phyloP scores from a whole-genome alignment of 1,140 invertebrate species.

The Hestina assimilis region DNA sequence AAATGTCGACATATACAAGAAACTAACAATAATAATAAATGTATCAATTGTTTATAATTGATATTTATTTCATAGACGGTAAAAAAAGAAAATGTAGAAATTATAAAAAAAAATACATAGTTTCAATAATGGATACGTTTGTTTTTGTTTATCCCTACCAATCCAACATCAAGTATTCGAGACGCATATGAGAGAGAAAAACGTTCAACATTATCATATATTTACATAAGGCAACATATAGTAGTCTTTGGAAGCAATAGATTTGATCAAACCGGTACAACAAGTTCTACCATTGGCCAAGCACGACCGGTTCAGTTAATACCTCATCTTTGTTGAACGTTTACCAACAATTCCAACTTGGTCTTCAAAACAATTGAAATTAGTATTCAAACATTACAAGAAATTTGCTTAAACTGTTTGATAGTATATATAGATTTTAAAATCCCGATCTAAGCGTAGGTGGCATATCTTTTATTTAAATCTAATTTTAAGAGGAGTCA shows the following conservation, averaged over 20 bases:
- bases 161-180: neutral
- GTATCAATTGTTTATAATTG: conserved; percentile 77
- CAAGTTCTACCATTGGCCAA: neutral
- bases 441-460: no score
- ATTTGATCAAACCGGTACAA: conserved; percentile 36
- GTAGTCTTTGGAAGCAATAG: conserved; percentile 25
- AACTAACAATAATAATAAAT: conserved; percentile 73
- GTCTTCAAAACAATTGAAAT: no score
- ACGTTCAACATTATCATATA: conserved; percentile 32
- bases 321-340: neutral
- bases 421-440: no score
- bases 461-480: no score
- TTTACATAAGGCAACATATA: conserved; percentile 38
- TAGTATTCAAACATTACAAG: no score
- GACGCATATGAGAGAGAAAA: conserved; percentile 5
- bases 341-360: neutral
- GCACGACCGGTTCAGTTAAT: neutral
- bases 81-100: conserved; percentile 74
- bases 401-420: no score
- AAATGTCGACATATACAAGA: conserved; percentile 71
- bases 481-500: no score
- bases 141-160: conserved; percentile 43
- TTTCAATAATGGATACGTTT: conserved; percentile 67
- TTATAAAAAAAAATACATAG: conserved; percentile 74
- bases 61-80: conserved; percentile 75